Base-by-base conservation (phyloP, 2,113 vertebrate genomes). In the Ameiurus melas region DNA sequence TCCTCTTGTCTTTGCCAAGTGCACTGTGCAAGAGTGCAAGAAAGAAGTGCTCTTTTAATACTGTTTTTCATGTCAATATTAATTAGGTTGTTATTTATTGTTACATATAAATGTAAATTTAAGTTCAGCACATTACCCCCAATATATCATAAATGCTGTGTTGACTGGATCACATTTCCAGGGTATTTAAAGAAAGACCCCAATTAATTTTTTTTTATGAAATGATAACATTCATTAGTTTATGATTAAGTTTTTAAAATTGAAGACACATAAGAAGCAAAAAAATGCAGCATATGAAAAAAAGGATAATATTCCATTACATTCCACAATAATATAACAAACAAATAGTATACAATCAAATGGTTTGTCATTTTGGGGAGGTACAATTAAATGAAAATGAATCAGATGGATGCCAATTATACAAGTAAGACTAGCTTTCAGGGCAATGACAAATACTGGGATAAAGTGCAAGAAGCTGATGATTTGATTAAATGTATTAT, bases 381-480 rank as follows among this genome's bases (percentile, higher is more conserved):
- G 22, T 87, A 73, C 36, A 83, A 62, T 22, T 16, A 53, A 89
- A 84, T 68, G 33, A 84, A 86, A 78, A 7, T 73, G 33, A 86
- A 17, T 43, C 86, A 88, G 39, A 53, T 25, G 36, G 27, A 47
- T 47, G 66, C 43, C 25, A 66, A n/a, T 53, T 57, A 80, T 89
- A 90, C 90, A 91, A 79, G 85, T n/a, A 80, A 89, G 81, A 73
- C 84, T 79, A 89, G 25, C 84, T 75, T 91, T 91, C 75, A 91
- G 92, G 83, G 92, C 79, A 60, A 92, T 80, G 89, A 80, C 78
- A 81, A 89, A 89, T 57, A 89, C 68, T 75, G 89, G 91, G 90
- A 91, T 95, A 96, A 96, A 96, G 95, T 96, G 95, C 95, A 93
- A 91, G 90, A 95, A 95, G 94, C 94, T 94, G 92, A 93, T 92